Base-by-base conservation (phyloP, 2,888 invertebrate species). In the Drosophila quinaria region DNA sequence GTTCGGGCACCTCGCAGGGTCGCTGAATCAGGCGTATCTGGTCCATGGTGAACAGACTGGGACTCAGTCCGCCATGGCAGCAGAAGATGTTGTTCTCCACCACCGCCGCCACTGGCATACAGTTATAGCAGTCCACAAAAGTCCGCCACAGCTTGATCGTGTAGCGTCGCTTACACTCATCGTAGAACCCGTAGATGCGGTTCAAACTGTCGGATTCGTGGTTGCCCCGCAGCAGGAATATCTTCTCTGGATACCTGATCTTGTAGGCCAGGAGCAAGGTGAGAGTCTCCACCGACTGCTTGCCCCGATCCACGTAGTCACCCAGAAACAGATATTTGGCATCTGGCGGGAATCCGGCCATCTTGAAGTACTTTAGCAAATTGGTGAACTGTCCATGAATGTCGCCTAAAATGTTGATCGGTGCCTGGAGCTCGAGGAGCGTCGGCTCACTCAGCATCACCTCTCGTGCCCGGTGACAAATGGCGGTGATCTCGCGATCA, bases 101-200 rank as follows among this genome's bases (percentile, higher is more conserved):
- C 92, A 99, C 98, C 82, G 99, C 99, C 50, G 99, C 98, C 41
- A 99, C 98, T 25, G 99, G 99, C 93, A 99, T 33, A 29, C 83
- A 95, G 93, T 98, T 99, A 94, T 99, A 99, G 94, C 99, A 99
- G 93, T 99, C 99, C 91, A 98, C 99, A 94, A 99, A 99, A n/a
- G 98, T 98, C 94, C 99, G 99, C 99, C 99, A 99, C 92, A 99
- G 93, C 93, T 99, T 99, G 91, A 98, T 98, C 94, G 98, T 98
- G 94, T 98, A 99, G 89, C 95, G 94, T 90, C 95, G 93, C 94
- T 97, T 96, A 95, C 98, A 98, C 94, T 98, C 98, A 92, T 98
- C 98, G 93, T 97, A 98, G 94, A 98, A 98, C 0, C 98, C 98
- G 93, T 98, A 98, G 94, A 98, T 98, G 94, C 98, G 96, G 94